These are phyloP conservation scores for Porites lutea DNA, from an alignment of 64 coral and sea anemone species.

Conservation along the genomic window DNA sequence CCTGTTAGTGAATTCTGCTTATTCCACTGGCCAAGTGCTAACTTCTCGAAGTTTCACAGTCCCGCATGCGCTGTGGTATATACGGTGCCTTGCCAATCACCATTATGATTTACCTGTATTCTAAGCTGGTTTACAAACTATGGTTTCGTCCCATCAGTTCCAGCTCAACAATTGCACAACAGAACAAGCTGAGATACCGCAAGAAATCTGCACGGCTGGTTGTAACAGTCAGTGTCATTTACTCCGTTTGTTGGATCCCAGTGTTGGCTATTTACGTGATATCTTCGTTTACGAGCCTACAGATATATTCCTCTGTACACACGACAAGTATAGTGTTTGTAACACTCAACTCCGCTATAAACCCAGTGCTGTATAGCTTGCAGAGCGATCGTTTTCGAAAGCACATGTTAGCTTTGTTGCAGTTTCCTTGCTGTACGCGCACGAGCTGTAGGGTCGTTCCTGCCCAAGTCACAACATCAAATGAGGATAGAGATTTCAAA, in stretches of 20 bases:
- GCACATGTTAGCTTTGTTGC: constrained; percentile 7
- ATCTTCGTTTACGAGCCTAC: constrained; percentile 2
- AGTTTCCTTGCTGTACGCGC: neutral
- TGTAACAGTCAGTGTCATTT: constrained; percentile 31
- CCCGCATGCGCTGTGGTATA: neutral
- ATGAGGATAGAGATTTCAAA: too few species aligned
- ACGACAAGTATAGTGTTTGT: constrained; percentile 49
- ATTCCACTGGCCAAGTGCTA: constrained; percentile 23
- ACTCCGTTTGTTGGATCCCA: constrained; percentile 31
- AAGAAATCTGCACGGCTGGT: constrained; percentile 21
- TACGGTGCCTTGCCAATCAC: constrained; percentile 34
- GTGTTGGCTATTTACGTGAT: constrained; percentile 18
- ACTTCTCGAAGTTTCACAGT: constrained; percentile 43
- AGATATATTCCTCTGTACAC: constrained; percentile 36
- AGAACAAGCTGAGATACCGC: neutral
- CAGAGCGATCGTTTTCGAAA: constrained; percentile 26
- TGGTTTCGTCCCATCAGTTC: neutral
- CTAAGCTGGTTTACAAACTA: constrained; percentile 44
- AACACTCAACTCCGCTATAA: constrained; percentile 49
- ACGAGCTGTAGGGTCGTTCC: neutral
- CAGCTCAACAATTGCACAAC: neutral
- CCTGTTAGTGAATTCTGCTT: constrained; percentile 38
- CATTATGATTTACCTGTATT: constrained; percentile 52
- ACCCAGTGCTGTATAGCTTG: constrained; percentile 55
- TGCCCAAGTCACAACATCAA: neutral